Percentiles rank a stretch among this genome's conserved stretches.
phyloP scores from a whole-genome alignment of 2,888 invertebrate genomes.

The Cryptophagus acutangulus region DNA sequence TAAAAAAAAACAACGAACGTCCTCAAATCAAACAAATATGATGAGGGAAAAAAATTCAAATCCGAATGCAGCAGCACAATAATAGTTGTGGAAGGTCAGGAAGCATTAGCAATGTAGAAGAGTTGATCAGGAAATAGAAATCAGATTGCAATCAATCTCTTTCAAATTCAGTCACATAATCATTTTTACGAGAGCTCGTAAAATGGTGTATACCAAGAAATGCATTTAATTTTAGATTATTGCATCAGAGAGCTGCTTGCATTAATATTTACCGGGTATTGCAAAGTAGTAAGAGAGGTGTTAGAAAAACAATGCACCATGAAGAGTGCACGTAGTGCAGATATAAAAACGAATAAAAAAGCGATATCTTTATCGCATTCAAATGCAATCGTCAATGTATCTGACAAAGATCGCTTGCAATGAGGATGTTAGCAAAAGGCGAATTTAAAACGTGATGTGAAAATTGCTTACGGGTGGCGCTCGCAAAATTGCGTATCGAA shows the following conservation, averaged over 20 bases:
- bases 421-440: constrained; percentile 31
- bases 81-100: too few relatives aligned
- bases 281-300: constrained; percentile 16
- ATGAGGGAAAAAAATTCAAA: not conserved
- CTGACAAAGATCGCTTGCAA: constrained; percentile 18
- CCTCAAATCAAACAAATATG: not conserved
- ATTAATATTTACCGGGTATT: constrained; percentile 25
- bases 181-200: constrained; percentile 14
- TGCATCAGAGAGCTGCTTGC: constrained; percentile 15
- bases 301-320: constrained; percentile 19
- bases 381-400: constrained; percentile 9
- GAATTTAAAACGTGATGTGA: constrained; percentile 29
- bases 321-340: constrained; percentile 13
- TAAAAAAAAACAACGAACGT: constrained; percentile 23
- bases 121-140: constrained; percentile 5
- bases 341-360: constrained; percentile 5
- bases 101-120: too few relatives aligned
- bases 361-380: constrained; percentile 14
- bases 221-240: constrained; percentile 23
- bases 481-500: constrained; percentile 25
- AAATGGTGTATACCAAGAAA: constrained; percentile 16
- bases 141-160: constrained; percentile 2
- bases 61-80: too few relatives aligned
- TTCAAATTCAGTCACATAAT: constrained; percentile 5
- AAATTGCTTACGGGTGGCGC: constrained; percentile 31